Percentiles rank a stretch among this genome's conserved stretches.
These are phyloP conservation scores for Anolis carolinensis DNA, from an alignment of 2,113 vertebrate genomes.

Conservation along the genomic window DNA sequence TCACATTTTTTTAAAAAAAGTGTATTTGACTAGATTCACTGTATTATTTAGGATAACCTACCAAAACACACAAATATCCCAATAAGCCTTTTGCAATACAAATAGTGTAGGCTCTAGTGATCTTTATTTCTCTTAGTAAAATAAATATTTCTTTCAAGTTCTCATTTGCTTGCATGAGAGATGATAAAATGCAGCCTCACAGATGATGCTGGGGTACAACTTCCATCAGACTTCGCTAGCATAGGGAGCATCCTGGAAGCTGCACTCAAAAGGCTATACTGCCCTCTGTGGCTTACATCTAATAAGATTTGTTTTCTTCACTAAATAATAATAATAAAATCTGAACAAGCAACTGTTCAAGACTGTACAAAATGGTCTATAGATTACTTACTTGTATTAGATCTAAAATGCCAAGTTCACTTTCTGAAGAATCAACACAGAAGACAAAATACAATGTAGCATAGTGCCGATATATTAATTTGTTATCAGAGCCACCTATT, in stretches of 20 bases:
- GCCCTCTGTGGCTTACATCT: not conserved
- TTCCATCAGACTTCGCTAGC: no score
- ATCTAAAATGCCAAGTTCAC: constrained; percentile 98
- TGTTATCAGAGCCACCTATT: constrained; percentile 98
- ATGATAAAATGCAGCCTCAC: not conserved
- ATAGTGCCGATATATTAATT: constrained; percentile 98
- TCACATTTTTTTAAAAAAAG: no score
- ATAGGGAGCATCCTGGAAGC: no score
- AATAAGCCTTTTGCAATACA: not conserved
- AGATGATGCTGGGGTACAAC: no score
- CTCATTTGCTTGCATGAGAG: not conserved
- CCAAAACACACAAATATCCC: not conserved
- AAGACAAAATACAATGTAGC: constrained; percentile 99
- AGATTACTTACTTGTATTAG: constrained; percentile 91
- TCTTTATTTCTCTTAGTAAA: not conserved
- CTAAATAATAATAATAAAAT: constrained; percentile 10
- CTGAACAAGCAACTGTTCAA: not conserved
- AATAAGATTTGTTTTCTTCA: not conserved
- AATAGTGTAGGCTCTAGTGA: no score
- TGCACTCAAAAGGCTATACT: no score
- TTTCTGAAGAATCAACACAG: constrained; percentile 98
- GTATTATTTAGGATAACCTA: not conserved
- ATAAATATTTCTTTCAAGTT: not conserved
- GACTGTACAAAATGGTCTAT: not conserved
- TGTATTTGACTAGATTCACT: not conserved